Base-by-base conservation (phyloP, 2,113 vertebrate species). In the Siniperca chuatsi region DNA sequence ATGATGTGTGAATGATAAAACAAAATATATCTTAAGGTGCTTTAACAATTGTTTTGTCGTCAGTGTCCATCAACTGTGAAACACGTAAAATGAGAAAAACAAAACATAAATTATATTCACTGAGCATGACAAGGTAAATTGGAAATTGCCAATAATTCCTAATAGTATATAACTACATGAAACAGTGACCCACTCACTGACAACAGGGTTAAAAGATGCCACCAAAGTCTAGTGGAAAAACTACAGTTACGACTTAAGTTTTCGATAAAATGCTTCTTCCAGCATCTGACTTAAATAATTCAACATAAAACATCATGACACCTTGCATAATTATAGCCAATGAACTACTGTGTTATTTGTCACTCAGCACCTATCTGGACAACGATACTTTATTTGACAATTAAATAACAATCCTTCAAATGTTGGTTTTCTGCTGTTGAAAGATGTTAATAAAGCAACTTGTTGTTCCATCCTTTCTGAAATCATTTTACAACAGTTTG, bases 1-100 rank as follows among this genome's bases (percentile, higher is more conserved):
- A 60, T 33, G 69, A 73, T 44, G 67, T 4, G 46, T 69, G 84
- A 71, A 92, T 88, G 90, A 87, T 60, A 93, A 94, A 95, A 91
- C 52, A 82, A 91, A 92, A 84, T 81, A 93, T 75, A 88, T 81
- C 74, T 92, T 97, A 97, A 98, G 97, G 96, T 97, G 96, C 97
- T 96, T 94, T 62, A 91, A 93, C 85, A 76, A 89, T 52, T 78
- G 79, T 80, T 91, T 81, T 82, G 82, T 67, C 60, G 75, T 89
- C 89, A 87, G 86, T 92, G 91, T 94, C 78, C 89, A 90, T 92
- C 75, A 64, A 75, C 64, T 82, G 64, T 90, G 78, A 90, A 75
- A 84, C 50, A 85, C n/a, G 55, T 66, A 83, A 75, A 81, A 87
- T 77, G 79, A 78, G 48, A 67, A 81, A 60, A 58, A 54, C 55